Evolutionary conservation across 2,888 invertebrate species (phyloP).

Genomic region (Nymphalis c-album): DNA sequence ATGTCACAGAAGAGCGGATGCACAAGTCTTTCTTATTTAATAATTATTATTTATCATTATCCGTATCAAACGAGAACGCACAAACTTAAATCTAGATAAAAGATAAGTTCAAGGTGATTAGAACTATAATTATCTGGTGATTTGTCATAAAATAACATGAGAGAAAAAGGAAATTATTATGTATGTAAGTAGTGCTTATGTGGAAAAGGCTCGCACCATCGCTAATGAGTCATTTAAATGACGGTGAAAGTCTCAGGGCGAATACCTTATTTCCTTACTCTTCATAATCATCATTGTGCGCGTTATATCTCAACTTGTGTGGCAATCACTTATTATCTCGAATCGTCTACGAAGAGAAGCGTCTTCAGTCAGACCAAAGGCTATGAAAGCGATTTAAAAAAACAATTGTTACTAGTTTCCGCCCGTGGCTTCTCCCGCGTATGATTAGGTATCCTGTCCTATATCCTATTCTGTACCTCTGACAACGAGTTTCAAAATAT

Average conservation of each 20-base stretch:
- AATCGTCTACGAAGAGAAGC: neutral
- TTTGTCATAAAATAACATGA: neutral
- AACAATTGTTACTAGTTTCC: too few species aligned
- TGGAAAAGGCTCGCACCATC: neutral
- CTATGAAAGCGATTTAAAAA: neutral
- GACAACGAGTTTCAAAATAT: too few species aligned
- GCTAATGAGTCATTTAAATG: conserved; percentile 2
- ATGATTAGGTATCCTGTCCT: too few species aligned
- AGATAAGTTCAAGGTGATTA: neutral
- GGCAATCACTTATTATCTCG: too few species aligned
- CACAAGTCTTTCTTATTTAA: too few species aligned
- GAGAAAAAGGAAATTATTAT: neutral
- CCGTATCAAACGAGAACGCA: too few species aligned
- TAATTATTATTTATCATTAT: too few species aligned
- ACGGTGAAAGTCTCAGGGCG: neutral
- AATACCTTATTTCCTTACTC: neutral
- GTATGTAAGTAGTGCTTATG: neutral
- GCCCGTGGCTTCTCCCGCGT: too few species aligned
- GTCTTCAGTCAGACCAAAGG: neutral
- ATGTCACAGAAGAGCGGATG: too few species aligned
- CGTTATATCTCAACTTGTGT: neutral
- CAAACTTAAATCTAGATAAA: too few species aligned
- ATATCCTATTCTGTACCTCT: too few species aligned
- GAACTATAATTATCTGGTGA: neutral
- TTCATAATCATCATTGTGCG: neutral